Evolutionary conservation across 2,888 invertebrate genomes (phyloP).

Genomic region (Ditylenchus weischeri): DNA sequence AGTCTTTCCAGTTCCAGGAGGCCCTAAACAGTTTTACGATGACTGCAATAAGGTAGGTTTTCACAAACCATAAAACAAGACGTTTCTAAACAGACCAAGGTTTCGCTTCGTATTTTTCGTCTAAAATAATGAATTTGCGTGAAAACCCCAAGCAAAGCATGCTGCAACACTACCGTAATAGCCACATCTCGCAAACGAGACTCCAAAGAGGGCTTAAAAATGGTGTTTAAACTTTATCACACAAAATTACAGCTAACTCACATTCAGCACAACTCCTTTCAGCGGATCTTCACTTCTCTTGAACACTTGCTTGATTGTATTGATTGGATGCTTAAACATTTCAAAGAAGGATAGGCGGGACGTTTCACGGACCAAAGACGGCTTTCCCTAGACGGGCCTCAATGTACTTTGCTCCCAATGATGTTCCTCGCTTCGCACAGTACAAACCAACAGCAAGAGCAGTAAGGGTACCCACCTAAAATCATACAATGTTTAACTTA

Average conservation of each 20-base stretch:
- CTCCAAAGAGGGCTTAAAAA: constrained; percentile 74
- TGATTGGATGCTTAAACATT: constrained; percentile 79
- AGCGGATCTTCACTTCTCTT: constrained; percentile 74
- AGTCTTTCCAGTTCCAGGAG: constrained; percentile 78
- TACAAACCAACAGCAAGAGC: constrained; percentile 90
- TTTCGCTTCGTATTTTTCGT: constrained; percentile 95
- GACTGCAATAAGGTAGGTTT: background rate
- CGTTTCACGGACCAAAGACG: constrained; percentile 75
- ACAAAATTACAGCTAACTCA: constrained; percentile 48
- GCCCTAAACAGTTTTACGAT: constrained; percentile 63
- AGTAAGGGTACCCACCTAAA: constrained; percentile 79
- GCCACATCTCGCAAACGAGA: constrained; percentile 88
- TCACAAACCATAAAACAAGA: constrained; percentile 78
- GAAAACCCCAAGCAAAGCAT: no score
- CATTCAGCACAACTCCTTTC: constrained; percentile 84
- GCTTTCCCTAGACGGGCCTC: constrained; percentile 87
- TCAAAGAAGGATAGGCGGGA: constrained; percentile 67
- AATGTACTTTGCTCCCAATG: constrained; percentile 75
- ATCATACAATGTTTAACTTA: background rate
- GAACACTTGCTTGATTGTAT: constrained; percentile 59
- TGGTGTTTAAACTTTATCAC: no score
- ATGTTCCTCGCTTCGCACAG: constrained; percentile 86
- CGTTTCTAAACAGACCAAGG: constrained; percentile 86
- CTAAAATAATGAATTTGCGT: no score
- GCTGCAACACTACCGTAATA: constrained; percentile 68